Percentiles rank a stretch among this genome's conserved stretches.
Conservation (phyloP, 1,140 invertebrate genomes). For the Drosophila suzukii region DNA sequence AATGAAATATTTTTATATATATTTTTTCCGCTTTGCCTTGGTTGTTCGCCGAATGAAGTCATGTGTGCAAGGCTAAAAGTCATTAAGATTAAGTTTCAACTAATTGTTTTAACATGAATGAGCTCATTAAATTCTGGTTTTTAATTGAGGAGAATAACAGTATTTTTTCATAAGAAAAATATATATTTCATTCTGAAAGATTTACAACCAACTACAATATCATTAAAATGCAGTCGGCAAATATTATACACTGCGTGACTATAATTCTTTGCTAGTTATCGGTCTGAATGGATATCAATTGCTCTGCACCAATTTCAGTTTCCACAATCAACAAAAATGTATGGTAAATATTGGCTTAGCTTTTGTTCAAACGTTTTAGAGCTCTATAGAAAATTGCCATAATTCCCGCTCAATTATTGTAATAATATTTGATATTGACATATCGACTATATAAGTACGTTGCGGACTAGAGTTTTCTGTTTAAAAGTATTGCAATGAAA, state of each 20-base stretch:
- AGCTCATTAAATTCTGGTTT: constrained; percentile 2
- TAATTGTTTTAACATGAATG: constrained; percentile 34
- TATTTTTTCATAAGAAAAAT: background rate
- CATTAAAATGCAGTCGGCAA: background rate
- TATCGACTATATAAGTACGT: constrained; percentile 19
- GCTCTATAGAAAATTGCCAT: constrained; percentile 19
- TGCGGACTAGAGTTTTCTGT: constrained; percentile 4
- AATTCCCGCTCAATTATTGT: constrained; percentile 32
- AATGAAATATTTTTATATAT: constrained; percentile 22
- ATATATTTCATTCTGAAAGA: background rate
- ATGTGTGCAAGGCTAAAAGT: constrained; percentile 38
- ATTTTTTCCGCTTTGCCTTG: constrained; percentile 5
- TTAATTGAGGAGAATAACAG: background rate
- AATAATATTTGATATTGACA: constrained; percentile 32
- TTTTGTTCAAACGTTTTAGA: constrained; percentile 1
- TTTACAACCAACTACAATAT: background rate
- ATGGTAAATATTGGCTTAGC: constrained; percentile 28
- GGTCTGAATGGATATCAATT: constrained; percentile 31
- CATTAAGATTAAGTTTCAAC: constrained; percentile 34
- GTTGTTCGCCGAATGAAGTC: constrained; percentile 6
- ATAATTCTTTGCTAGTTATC: constrained; percentile 14
- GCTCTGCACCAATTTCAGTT: constrained; percentile 4
- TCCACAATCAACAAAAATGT: constrained; percentile 25
- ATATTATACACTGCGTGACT: constrained; percentile 3
- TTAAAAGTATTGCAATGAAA: constrained; percentile 42